Evolutionary conservation across 2,113 vertebrate genomes (phyloP).

Genomic region (Neodontobutis hainanensis): DNA sequence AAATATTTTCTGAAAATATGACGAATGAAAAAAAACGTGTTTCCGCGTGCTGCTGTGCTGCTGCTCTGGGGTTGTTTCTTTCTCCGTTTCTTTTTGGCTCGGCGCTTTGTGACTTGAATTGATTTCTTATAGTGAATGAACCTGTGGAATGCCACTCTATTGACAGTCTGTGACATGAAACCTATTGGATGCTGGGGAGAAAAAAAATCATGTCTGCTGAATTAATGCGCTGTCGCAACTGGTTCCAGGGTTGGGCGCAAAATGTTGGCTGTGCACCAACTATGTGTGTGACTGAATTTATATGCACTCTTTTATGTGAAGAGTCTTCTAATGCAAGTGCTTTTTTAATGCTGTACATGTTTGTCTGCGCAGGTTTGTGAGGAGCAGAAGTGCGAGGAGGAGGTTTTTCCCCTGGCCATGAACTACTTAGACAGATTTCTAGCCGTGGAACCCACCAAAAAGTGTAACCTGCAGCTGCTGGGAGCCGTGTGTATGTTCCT

Average conservation of each 20-base stretch:
- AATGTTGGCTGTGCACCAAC: conserved; percentile 69
- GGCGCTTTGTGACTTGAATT: conserved; percentile 86
- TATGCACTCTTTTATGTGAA: conserved; percentile 52
- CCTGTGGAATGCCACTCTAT: conserved; percentile 79
- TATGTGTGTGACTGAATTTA: conserved; percentile 71
- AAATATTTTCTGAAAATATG: conserved; percentile 98
- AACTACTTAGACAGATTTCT: conserved; percentile 98
- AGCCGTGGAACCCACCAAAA: conserved; percentile 91
- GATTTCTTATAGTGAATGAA: conserved; percentile 82
- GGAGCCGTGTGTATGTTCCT: conserved; percentile 98
- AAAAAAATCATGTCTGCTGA: conserved; percentile 51
- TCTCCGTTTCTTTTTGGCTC: conserved; percentile 60
- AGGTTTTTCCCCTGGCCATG: conserved; percentile 97
- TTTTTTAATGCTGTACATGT: conserved; percentile 44
- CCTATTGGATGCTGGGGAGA: conserved; percentile 41
- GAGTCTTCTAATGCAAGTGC: conserved; percentile 34
- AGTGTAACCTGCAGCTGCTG: conserved; percentile 93
- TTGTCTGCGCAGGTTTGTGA: conserved; percentile 88
- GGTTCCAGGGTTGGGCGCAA: conserved; percentile 59
- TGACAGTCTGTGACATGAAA: conserved; percentile 67
- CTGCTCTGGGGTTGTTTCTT: conserved; percentile 74
- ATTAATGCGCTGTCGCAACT: conserved; percentile 69
- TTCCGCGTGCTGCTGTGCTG: conserved; percentile 64
- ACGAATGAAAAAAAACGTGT: conserved; percentile 85
- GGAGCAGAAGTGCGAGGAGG: conserved; percentile 97